Evolutionary conservation across 2,113 vertebrate genomes (phyloP).

Genomic region (Daubentonia madagascariensis): DNA sequence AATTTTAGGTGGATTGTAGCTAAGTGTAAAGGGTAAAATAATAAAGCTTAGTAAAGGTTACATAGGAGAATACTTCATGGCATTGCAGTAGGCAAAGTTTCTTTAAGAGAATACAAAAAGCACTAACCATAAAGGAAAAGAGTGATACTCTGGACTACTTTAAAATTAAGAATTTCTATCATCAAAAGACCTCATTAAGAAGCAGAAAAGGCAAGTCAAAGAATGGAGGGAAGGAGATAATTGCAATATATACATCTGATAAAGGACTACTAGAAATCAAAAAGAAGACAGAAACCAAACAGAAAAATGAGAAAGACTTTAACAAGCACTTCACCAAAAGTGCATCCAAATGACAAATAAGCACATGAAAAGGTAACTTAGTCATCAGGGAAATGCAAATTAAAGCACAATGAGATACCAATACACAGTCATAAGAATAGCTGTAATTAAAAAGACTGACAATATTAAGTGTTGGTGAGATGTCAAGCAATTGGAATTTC

Average conservation of each 20-base stretch:
- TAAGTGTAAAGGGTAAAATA: background rate
- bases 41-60: background rate
- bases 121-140: background rate
- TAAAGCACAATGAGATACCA: background rate
- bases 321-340: background rate
- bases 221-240: background rate
- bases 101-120: background rate
- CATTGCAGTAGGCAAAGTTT: background rate
- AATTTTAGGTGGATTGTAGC: background rate
- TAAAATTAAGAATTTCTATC: background rate
- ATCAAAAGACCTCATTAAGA: background rate
- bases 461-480: background rate
- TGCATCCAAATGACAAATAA: background rate
- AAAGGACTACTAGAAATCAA: background rate
- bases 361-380: background rate
- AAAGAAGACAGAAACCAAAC: background rate
- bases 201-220: background rate
- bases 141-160: background rate
- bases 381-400: background rate
- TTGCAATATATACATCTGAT: background rate
- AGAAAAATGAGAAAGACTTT: background rate
- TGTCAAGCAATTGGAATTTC: background rate
- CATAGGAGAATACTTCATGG: background rate
- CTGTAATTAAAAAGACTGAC: background rate
- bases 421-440: background rate